A percentile compares a stretch with the other conserved stretches of the same genome.
These are phyloP conservation scores for Calameuta pallipes DNA, from an alignment of 2,888 invertebrate genomes.

Conservation along the genomic window DNA sequence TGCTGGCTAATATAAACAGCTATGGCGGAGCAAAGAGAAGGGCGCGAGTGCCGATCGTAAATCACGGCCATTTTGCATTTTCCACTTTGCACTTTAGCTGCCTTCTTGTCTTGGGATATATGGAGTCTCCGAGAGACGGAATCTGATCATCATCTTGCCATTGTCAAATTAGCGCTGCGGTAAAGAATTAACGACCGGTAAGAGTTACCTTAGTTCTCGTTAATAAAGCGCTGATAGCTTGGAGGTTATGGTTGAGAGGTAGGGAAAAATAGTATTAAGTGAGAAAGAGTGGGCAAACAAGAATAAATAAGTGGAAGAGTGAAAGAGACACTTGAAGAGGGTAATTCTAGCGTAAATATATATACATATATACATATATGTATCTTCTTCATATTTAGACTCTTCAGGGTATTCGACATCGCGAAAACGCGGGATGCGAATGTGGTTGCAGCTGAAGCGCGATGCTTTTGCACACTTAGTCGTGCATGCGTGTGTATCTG, in stretches of 20 bases:
- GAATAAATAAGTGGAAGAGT: not conserved
- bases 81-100: not conserved
- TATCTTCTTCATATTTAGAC: not conserved
- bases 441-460: not conserved
- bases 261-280: not conserved
- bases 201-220: not conserved
- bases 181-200: not conserved
- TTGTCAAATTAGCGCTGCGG: not conserved
- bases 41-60: conserved; percentile 12
- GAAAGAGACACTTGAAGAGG: not conserved
- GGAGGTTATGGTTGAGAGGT: not conserved
- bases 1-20: not conserved
- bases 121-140: not conserved
- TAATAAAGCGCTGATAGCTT: not conserved
- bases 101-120: not conserved
- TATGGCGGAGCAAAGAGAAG: not conserved
- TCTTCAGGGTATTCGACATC: not conserved
- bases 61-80: conserved; percentile 20
- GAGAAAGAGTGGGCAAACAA: not conserved
- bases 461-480: not conserved
- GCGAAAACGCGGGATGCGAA: not conserved
- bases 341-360: not conserved
- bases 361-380: not conserved
- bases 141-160: not conserved
- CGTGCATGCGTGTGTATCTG: conserved; percentile 35